Base-by-base conservation (phyloP, 2,888 invertebrate species). In the Oscheius myriophilus region DNA sequence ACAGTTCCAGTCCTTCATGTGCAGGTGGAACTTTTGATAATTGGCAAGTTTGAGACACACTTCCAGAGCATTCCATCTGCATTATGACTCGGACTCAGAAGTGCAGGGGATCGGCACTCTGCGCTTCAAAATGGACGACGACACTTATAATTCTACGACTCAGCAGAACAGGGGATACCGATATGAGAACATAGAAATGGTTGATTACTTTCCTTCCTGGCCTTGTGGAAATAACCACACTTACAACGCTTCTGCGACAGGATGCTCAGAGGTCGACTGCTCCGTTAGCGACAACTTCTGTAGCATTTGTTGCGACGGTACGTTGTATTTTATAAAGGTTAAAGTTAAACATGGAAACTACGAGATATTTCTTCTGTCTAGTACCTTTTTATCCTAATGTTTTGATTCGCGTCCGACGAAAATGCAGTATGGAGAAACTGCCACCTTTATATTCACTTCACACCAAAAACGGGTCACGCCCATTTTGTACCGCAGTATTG, bases 1-100 rank as follows among this genome's bases (percentile, higher is more conserved):
- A 41, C 75, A 80, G 52, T 83, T 82, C 69, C 82, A 83, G 46
- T 81, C 83, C 9, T 78, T 75, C 45, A 58, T 62, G 18, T 78
- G 78, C 74, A 71, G 80, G 73, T 70, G 67, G 21, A n/a, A 23
- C 18, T 2, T 33, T 18, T 21, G 12, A 52, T 11, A 52, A n/a
- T n/a, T n/a, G n/a, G n/a, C n/a, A n/a, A n/a, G n/a, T n/a, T 14
- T 14, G 45, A 45, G 45, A 12, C 45, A 45, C 45, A 45, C 11
- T 33, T 39, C 12, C 73, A 75, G 80, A 72, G 67, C 74, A 14
- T 81, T 78, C 61, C 67, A 71, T 39, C 66, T 83, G 46, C 42
- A 65, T 41, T 82, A 73, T 39, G 72, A 70, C 9, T 66, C 63
- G 14, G 71, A 73, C n/a, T 65, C 70, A 25, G 49, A 65, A 11